Percentiles rank a stretch among this genome's conserved stretches.
Evolutionary conservation across 2,888 invertebrate genomes (phyloP).

Genomic region (Pimpla rufipes): DNA sequence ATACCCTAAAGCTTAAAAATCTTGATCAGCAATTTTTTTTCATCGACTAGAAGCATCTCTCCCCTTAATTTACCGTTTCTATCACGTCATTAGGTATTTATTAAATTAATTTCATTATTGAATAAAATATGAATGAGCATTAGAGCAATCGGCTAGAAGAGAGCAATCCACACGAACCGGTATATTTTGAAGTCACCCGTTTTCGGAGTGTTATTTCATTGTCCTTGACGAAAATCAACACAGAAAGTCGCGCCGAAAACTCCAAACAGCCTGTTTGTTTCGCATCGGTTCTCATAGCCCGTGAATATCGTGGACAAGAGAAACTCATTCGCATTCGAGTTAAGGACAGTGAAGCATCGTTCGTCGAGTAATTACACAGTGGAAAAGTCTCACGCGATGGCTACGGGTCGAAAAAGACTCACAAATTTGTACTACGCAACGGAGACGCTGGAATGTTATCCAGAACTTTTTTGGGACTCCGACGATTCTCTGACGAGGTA

Average conservation of each 20-base stretch:
- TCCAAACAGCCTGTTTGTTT: background rate
- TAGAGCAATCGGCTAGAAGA: too few species aligned
- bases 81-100: too few species aligned
- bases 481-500: constrained; percentile 33
- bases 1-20: too few species aligned
- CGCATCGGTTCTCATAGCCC: background rate
- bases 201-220: background rate
- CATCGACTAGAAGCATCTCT: too few species aligned
- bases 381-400: constrained; percentile 1
- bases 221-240: constrained; percentile 8
- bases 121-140: too few species aligned
- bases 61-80: too few species aligned
- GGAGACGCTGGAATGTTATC: constrained; percentile 45
- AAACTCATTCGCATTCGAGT: background rate
- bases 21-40: too few species aligned
- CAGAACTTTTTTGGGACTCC: constrained; percentile 56
- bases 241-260: background rate
- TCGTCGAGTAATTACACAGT: background rate
- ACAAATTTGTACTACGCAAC: constrained; percentile 61
- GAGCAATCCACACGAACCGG: background rate
- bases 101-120: too few species aligned
- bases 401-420: background rate
- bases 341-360: constrained; percentile 1
- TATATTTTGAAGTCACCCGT: background rate
- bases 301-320: background rate